Conservation (phyloP, 92 coral and sea anemone species). For the Ricordea florida region DNA sequence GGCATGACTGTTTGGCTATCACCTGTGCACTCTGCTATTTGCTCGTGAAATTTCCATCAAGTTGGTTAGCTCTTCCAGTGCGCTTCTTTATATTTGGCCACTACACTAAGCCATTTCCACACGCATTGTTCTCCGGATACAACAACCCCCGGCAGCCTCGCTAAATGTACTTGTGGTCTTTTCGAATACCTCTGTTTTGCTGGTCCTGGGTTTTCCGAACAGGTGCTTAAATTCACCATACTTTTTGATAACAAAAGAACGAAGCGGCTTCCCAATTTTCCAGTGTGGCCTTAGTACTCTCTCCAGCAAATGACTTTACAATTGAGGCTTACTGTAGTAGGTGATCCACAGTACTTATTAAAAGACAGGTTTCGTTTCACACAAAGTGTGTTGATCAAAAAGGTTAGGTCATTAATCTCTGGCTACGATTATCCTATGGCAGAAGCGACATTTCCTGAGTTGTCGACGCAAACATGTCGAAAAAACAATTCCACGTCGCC, state of each 20-base stretch:
- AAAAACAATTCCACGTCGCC: neutral
- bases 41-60: neutral
- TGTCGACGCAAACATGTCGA: neutral
- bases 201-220: neutral
- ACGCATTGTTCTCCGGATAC: neutral
- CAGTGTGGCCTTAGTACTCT: neutral
- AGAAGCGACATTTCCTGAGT: neutral
- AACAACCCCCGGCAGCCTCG: neutral
- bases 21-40: neutral
- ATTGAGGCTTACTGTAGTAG: neutral
- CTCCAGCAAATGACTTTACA: neutral
- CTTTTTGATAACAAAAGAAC: neutral
- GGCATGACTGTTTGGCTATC: neutral
- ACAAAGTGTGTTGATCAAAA: neutral
- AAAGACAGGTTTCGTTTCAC: neutral
- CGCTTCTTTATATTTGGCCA: slow-evolving; percentile 1
- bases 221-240: neutral
- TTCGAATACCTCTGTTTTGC: neutral
- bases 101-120: neutral
- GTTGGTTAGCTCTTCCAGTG: slow-evolving; percentile 4
- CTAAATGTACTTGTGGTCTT: neutral
- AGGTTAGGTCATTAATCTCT: neutral
- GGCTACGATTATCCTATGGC: neutral
- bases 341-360: neutral
- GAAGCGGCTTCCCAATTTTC: neutral